Percentiles rank a stretch among this genome's conserved stretches.
Conservation (phyloP, 2,888 invertebrate species). For the Metopia argyrocephala region DNA sequence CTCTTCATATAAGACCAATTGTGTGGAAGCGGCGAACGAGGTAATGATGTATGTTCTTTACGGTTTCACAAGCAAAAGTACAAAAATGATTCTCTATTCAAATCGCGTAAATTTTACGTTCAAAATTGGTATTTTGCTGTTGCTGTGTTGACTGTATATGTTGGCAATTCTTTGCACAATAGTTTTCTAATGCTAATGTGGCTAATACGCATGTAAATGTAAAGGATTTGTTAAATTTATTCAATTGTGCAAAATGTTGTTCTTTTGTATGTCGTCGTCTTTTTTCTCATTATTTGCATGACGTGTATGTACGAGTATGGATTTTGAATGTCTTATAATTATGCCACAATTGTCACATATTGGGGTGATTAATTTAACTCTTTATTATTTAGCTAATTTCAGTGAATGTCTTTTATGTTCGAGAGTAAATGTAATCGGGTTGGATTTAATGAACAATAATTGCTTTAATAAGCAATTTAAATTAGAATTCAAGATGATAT, state of each 20-base stretch:
- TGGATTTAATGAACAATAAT: conserved; percentile 6
- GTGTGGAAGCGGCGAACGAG: conserved; percentile 18
- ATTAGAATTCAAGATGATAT: not conserved
- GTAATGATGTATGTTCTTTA: conserved; percentile 58
- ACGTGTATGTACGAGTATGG: conserved; percentile 10
- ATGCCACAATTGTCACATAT: conserved; percentile 17
- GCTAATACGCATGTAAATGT: conserved; percentile 71
- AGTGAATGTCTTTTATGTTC: not conserved
- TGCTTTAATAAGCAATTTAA: not conserved
- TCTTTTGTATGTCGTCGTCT: conserved; percentile 40
- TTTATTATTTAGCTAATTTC: conserved; percentile 31
- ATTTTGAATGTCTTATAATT: conserved; percentile 49
- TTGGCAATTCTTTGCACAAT: conserved; percentile 45
- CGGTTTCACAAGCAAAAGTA: conserved; percentile 33
- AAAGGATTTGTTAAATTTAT: conserved; percentile 76
- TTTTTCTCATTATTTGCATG: not conserved
- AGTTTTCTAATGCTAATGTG: conserved; percentile 72
- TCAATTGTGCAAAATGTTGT: conserved; percentile 71
- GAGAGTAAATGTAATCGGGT: not conserved
- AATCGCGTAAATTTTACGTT: conserved; percentile 48
- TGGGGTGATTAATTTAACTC: conserved; percentile 40
- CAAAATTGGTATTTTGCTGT: conserved; percentile 42
- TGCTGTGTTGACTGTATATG: conserved; percentile 10
- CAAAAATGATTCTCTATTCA: conserved; percentile 55
- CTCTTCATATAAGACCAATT: not conserved